These are phyloP conservation scores for Corella eumyota DNA, from an alignment of 23 tunicate species.

Conservation along the genomic window DNA sequence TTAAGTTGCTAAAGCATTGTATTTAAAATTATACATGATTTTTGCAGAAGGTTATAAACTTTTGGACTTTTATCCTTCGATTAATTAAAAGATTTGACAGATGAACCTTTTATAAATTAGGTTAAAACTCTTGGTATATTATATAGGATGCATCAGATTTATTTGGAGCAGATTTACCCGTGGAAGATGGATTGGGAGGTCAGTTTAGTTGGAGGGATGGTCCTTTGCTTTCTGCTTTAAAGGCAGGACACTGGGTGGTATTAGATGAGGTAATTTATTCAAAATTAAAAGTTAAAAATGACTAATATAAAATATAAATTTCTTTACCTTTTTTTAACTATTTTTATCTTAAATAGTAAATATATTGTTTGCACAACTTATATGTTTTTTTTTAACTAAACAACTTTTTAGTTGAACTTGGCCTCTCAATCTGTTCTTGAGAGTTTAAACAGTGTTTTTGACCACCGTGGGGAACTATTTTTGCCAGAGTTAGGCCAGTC, in stretches of 20 bases:
- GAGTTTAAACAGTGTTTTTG: conserved; percentile 92
- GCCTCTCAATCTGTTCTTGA: conserved; percentile 96
- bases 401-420: conserved; percentile 52
- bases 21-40: not conserved
- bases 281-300: not conserved
- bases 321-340: not conserved
- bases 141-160: conserved; percentile 91
- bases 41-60: not conserved
- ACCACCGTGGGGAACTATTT: conserved; percentile 82
- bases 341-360: not conserved
- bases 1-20: not conserved
- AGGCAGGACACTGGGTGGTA: conserved; percentile 88
- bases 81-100: not conserved
- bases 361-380: not conserved
- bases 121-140: too few relatives aligned
- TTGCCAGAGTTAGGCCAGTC: conserved; percentile 68
- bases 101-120: not conserved
- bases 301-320: not conserved
- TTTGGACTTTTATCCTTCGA: not conserved
- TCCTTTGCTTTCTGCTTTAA: conserved; percentile 76
- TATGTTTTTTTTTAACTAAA: conserved; percentile 32
- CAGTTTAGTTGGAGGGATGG: conserved; percentile 97
- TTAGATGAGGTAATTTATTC: conserved; percentile 68
- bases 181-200: conserved; percentile 85
- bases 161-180: conserved; percentile 92